Base-by-base conservation (phyloP, 2,113 vertebrate species). In the Bagarius yarrelli region DNA sequence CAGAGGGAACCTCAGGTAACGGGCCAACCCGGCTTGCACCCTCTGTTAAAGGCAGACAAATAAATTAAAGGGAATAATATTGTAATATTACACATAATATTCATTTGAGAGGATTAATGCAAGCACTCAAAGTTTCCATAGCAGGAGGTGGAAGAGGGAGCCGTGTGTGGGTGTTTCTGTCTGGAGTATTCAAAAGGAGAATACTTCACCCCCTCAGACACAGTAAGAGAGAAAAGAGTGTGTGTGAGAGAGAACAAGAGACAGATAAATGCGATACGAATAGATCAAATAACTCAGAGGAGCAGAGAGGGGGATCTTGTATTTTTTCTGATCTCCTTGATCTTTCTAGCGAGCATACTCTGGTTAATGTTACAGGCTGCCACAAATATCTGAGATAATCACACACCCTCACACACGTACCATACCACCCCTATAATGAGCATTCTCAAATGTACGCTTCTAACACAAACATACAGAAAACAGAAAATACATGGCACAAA, bases 71-170 rank as follows among this genome's bases (percentile, higher is more conserved):
- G 76, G 40, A 70, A 32, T 16, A 30, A 34, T 55, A 71, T 74
- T 79, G 79, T 77, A 80, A 83, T 78, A 78, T 79, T 85, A 81
- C 74, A 78, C 74, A 34, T 78, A 19, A 70, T 83, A 64, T 82
- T 82, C 76, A 71, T 80, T 84, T 83, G 53, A 85, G 55, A n/a
- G 40, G 64, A 50, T 66, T 52, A 47, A 18, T 61, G 34, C 83
- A 82, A 77, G 57, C 27, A 8, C 50, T 83, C 85, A 87, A 73
- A 84, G 79, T 85, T 88, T 88, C 84, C 85, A 86, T 66, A 83
- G 76, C 74, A 75, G 64, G 50, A 55, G 36, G 63, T 53, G 56
- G 59, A 61, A 73, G 78, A 76, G 53, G 79, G 61, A 50, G 64
- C 40, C 19, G 25, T 57, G 71, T 30, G 70, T 55, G 67, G 53